Base-by-base conservation (phyloP, 2,888 invertebrate species). In the Sphaeridia pumilis region DNA sequence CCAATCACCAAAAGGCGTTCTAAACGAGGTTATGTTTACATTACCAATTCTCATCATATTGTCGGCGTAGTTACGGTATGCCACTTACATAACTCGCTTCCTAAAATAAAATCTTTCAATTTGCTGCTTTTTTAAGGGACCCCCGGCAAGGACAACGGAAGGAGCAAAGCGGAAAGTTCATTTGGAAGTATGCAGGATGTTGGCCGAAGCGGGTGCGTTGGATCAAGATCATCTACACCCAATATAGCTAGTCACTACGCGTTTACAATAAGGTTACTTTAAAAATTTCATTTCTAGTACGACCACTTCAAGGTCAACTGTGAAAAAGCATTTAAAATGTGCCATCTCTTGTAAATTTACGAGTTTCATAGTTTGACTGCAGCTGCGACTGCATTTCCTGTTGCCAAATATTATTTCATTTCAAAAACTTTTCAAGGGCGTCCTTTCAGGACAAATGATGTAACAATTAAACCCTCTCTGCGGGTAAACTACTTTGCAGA, bases 91-190 rank as follows among this genome's bases (percentile, higher is more conserved):
- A 12, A 12, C 12, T 31, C 12, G 34, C 12, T 31, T 12, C 12
- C 7, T 12, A 12, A 12, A 12, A 36, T 36, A 17, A 4, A 17
- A 17, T 4, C 20, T 4, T 36, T 20, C 20, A 7, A 36, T 17
- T 36, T 36, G 17, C 22, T 35, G 3, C 21, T 5, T n/a, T 4
- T 42, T 67, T 66, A 51, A 83, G 81, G 82, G 88, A 4, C 68
- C 72, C 14, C 70, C 71, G 1, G 78, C 80, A 75, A 2, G 20
- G 0, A 75, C 67, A 27, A 69, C 78, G 50, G 78, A 77, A 61
- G 59, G 71, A 2, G 92, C 93, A 0, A 89, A 89, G 71, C 79
- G 84, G 63, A 82, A 86, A 0, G 89, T 83, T 0, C 90, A 92
- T 0, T 71, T 90, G 51, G 78, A 80, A 54, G 78, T 82, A 0